Evolutionary conservation across 1,140 invertebrate genomes (phyloP), one percentile per base, ranked within the genome.

Genomic region (Himalopsyche phryganea): DNA sequence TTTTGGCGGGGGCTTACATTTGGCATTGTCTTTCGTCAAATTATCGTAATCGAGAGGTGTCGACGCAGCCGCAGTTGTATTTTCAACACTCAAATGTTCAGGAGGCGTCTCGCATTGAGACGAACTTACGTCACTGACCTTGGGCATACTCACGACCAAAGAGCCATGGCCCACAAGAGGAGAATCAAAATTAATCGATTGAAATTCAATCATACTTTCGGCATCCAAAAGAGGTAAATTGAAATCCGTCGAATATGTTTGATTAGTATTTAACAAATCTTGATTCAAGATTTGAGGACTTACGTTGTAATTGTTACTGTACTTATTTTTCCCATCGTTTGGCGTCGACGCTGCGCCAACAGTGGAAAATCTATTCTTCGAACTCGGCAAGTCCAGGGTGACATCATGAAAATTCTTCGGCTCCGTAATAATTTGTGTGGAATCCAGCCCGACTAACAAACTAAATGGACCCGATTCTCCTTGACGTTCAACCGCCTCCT

Each of bases 401-500:
- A 10, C 19, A 13, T 50, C 47, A 28, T 5, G 23, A 28, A 5
- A 28, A n/a, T 9, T 19, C 9, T 46, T 44, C 40, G 51, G 11
- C 2, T 38, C 35, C n/a, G 32, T 1, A 18, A 17, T 19, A 36
- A 36, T 35, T 14, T 11, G 14, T n/a, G 50, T 9, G n/a, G 33
- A 11, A 32, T 77, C 70, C 17, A 80, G 65, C 58, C 77, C 78
- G 63, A 80, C 80, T 36, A 83, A 66, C 32, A 83, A 72, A 57
- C 80, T 81, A 58, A 79, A 81, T 5, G 80, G 80, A 53, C 80
- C 80, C 15, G 76, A 80, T 53, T 75, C 73, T 60, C 68, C 65
- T 45, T 68, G 44, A 41, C 49, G 63, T 1, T 75, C 69, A 36
- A 72, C 71, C 28, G 70, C 68, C 65, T 72, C 71, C 44, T 74